Conservation (phyloP, 2,797 vertebrate genomes). For the Choloepus didactylus region DNA sequence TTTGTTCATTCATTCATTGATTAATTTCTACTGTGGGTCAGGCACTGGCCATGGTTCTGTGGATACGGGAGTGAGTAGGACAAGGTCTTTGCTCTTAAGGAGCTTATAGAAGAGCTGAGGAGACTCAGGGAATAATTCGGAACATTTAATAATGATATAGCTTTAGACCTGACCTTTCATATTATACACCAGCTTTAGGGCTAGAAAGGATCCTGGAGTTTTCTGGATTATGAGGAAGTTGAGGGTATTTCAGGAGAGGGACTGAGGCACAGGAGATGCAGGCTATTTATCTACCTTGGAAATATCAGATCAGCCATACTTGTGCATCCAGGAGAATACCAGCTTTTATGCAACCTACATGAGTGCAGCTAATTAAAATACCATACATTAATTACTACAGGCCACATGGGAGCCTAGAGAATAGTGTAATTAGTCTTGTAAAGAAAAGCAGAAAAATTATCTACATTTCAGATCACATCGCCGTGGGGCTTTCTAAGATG, state of each 20-base stretch:
- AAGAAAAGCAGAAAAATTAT: background rate
- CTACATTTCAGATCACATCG: background rate
- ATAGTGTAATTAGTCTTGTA: background rate
- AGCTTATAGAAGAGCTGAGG: background rate
- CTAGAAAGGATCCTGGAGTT: background rate
- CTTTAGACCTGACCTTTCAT: background rate
- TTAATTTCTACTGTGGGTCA: background rate
- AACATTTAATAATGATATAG: background rate
- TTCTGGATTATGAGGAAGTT: background rate
- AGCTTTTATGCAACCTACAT: background rate
- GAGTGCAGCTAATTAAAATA: background rate
- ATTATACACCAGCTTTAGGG: background rate
- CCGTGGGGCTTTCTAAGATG: background rate
- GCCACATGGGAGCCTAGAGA: background rate
- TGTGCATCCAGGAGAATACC: background rate
- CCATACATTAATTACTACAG: background rate
- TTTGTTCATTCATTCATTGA: background rate
- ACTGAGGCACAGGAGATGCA: background rate
- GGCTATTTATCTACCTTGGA: background rate
- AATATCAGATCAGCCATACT: background rate
- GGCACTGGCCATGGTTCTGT: too few species aligned
- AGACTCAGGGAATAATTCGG: background rate
- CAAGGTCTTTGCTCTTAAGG: background rate
- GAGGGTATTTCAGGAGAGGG: background rate
- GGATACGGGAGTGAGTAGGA: background rate